phyloP scores from a whole-genome alignment of 1,140 invertebrate species.

The Lucilia sericata region DNA sequence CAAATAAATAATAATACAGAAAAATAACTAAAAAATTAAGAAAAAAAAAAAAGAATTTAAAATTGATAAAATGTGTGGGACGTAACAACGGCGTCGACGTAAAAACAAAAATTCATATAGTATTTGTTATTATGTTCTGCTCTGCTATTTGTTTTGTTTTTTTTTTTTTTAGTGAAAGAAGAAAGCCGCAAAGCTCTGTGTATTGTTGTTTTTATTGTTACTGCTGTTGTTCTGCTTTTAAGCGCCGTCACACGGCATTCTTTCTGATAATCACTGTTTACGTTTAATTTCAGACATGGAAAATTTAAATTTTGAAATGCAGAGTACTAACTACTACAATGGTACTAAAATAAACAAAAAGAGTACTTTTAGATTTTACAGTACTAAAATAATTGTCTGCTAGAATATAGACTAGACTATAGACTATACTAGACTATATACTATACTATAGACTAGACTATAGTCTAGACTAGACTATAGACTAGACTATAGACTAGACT shows the following conservation, averaged over 20 bases:
- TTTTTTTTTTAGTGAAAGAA: no score
- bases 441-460: no score
- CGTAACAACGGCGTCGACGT: not conserved
- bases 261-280: not conserved
- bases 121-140: not conserved
- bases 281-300: not conserved
- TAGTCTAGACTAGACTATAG: no score
- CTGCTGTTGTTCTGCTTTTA: not conserved
- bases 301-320: no score
- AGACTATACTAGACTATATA: no score
- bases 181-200: not conserved
- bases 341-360: no score
- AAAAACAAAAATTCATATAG: not conserved
- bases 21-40: not conserved
- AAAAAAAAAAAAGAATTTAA: not conserved
- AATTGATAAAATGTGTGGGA: constrained; percentile 23
- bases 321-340: no score
- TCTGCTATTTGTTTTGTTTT: not conserved
- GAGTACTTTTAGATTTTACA: no score
- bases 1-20: not conserved
- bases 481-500: no score
- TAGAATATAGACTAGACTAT: no score
- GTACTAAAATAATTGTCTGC: no score
- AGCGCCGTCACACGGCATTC: constrained; percentile 22
- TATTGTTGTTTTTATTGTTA: not conserved